Evolutionary conservation across 37 sponge, comb jelly and placozoan species (phyloP), one percentile per base, ranked within the genome.

Genomic region (Spongilla lacustris): DNA sequence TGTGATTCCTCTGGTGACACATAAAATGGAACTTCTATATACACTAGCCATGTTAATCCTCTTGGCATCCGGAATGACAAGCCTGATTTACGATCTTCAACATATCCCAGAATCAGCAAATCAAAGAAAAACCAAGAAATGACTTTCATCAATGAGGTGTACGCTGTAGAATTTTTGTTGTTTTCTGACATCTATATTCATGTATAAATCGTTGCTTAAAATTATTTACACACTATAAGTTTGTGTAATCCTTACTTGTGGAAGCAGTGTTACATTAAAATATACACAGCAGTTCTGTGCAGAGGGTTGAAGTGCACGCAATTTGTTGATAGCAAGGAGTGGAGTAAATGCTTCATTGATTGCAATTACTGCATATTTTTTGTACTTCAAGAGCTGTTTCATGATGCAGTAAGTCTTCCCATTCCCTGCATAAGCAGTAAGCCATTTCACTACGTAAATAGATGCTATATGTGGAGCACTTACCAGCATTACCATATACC

Each of bases 401-500:
- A 68, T 90, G 69, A 93, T 87, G 77, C 58, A 87, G 35, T 90
- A 91, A 11, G 88, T 58, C 82, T 93, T 90, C 66, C 90, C 90
- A 33, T 66, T 78, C 73, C 94, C 90, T 86, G 79, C 4, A 73
- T 19, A 58, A 58, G 41, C 3, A 41, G 41, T 9, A n/a, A 46
- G 8, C 46, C 46, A 46, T 46, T 46, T 10, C 8, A 4, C 46
- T 10, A 8, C 8, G 4, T 46, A 10, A 10, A 58, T 6, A 41
- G 41, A 41, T 9, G n/a, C n/a, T 36, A 38, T 31, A 31, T 31
- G 28, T n/a, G n/a, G n/a, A n/a, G 49, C 13, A 46, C 91, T 87
- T 72, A 87, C 97, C 97, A 81, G 94, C 88, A 35, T 66, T n/a
- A 8, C 94, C 90, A 80, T 84, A 86, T 24, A 93, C 90, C 46